These are phyloP conservation scores for Drosophila monieri DNA, from an alignment of 2,888 invertebrate species.

Conservation along the genomic window DNA sequence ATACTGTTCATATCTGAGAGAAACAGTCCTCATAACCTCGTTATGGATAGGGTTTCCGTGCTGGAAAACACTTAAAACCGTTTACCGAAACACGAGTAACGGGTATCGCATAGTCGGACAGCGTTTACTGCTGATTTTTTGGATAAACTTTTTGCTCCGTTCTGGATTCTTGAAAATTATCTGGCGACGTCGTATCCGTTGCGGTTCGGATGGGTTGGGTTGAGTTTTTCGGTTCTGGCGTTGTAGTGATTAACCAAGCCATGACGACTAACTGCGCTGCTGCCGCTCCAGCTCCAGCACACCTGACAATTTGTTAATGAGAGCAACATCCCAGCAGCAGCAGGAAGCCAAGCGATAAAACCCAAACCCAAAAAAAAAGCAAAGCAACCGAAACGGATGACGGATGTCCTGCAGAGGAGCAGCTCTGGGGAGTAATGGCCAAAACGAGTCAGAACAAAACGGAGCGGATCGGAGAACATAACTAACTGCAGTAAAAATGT, in stretches of 20 bases:
- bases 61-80: neutral
- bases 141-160: neutral
- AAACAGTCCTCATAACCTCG: neutral
- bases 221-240: neutral
- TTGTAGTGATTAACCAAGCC: slow-evolving; percentile 72
- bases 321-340: slow-evolving; percentile 72
- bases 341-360: slow-evolving; percentile 80
- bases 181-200: slow-evolving; percentile 30
- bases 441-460: slow-evolving; percentile 38
- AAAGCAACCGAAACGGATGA: slow-evolving; percentile 77
- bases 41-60: neutral
- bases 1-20: neutral
- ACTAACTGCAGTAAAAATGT: slow-evolving; percentile 55
- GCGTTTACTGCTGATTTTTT: neutral
- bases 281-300: slow-evolving; percentile 36
- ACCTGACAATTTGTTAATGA: slow-evolving; percentile 79
- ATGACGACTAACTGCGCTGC: slow-evolving; percentile 73
- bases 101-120: neutral
- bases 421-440: slow-evolving; percentile 21
- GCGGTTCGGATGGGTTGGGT: neutral
- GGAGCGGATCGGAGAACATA: slow-evolving; percentile 27
- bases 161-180: slow-evolving; percentile 1
- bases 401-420: slow-evolving; percentile 73
- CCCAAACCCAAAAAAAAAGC: slow-evolving; percentile 42
- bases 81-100: neutral